Base-by-base conservation (phyloP, 2,888 invertebrate genomes). In the Micropterix aruncella region DNA sequence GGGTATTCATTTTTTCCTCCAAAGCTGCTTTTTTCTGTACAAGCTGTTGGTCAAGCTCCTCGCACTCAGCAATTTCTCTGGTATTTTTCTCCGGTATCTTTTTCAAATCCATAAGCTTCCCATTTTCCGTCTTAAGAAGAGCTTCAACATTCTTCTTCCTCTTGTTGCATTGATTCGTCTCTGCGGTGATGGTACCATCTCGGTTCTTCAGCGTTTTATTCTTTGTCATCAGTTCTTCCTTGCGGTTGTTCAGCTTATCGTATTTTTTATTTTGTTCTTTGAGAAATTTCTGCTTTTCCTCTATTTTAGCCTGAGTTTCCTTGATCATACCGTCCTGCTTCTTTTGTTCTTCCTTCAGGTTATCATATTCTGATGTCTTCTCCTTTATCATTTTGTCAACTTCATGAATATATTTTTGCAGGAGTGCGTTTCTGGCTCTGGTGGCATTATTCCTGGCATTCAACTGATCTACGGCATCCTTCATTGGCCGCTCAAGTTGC, bases 361-460 rank as follows among this genome's bases (percentile, higher is more conserved):
- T 74, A 2, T 66, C 66, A 55, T 75, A 68, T n/a, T 77, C 70
- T 38, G 61, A 62, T 16, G 72, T 62, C 41, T 74, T 63, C 2
- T 53, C 57, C 48, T 63, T 63, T 39, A 79, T 66, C 53, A 80
- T 73, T 48, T 73, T 70, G 44, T 73, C 71, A 1, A 74, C 69
- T 52, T 75, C 71, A 52, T 71, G 68, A 79, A 78, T 71, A 55
- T 79, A 73, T 55, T 78, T 78, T 62, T 91, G 89, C 51, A 77
- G 74, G 19, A 84, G 59, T 53, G 77, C 72, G 64, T 89, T 88
- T 54, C 80, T 79, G 2, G 77, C 75, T 43, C 75, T 68, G 2
- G 77, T 72, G 1, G 83, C 68, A 2, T 73, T 73, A 60, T 99
- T 99, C 58, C 93, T 89, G 16, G 80, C 60, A 51, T 80, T 80